phyloP scores from a whole-genome alignment of 2,888 invertebrate species.

The Cephus pulcher region DNA sequence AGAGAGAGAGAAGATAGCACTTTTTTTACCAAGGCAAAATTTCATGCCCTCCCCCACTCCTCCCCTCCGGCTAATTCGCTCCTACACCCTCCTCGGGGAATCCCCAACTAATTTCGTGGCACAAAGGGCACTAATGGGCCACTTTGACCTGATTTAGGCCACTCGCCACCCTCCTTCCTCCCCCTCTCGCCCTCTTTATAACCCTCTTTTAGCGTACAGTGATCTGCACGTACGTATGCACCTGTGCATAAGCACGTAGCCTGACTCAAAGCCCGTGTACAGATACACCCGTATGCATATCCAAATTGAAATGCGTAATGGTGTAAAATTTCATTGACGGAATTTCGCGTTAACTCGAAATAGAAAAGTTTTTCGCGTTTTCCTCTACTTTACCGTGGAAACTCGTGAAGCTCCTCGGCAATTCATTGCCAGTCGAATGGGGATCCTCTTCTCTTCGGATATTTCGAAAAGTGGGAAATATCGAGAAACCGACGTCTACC shows the following conservation, averaged over 20 bases:
- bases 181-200: background rate
- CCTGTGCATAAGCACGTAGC: background rate
- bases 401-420: background rate
- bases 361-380: background rate
- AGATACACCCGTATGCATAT: background rate
- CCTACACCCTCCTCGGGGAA: background rate
- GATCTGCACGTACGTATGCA: background rate
- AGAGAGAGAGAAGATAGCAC: background rate
- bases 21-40: background rate
- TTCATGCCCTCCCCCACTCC: background rate
- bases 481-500: background rate
- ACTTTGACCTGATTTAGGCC: conserved; percentile 7
- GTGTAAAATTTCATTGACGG: background rate
- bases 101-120: conserved; percentile 4
- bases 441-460: background rate
- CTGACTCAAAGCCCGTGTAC: no score
- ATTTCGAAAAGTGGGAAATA: background rate
- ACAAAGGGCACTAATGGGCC: conserved; percentile 8
- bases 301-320: background rate
- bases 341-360: background rate
- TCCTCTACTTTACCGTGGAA: background rate
- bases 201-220: background rate
- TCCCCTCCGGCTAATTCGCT: background rate
- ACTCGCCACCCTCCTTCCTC: background rate
- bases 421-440: background rate